Conservation (phyloP, 2,888 invertebrate genomes). For the Andrena marginata region DNA sequence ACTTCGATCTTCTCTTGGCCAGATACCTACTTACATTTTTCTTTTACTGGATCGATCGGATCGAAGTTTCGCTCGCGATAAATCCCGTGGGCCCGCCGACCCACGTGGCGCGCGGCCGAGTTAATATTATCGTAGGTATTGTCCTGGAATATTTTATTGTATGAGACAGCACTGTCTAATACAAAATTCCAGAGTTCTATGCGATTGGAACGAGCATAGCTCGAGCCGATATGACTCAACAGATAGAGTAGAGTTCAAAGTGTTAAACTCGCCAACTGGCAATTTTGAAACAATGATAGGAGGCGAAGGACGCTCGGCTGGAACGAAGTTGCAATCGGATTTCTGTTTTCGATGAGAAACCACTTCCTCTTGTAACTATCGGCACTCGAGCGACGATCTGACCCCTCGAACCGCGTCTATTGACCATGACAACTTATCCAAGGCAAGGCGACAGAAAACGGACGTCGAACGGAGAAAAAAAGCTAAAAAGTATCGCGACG, state of each 20-base stretch:
- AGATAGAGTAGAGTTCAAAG: background rate
- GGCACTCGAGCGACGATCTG: background rate
- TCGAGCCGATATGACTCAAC: background rate
- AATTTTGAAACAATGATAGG: constrained; percentile 5
- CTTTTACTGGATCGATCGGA: background rate
- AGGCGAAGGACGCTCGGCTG: background rate
- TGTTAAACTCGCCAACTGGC: background rate
- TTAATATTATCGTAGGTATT: too few species aligned
- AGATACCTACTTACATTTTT: background rate
- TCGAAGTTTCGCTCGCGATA: background rate
- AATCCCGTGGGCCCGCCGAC: background rate
- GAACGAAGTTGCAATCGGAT: background rate
- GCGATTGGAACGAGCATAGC: background rate
- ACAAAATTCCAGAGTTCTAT: too few species aligned
- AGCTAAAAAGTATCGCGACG: constrained; percentile 19
- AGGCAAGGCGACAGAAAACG: background rate
- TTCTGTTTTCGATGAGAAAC: background rate
- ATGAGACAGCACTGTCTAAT: background rate
- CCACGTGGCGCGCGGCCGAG: too few species aligned
- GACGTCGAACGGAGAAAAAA: constrained; percentile 3
- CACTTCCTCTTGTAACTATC: background rate
- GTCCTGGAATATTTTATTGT: too few species aligned
- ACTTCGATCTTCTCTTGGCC: too few species aligned
- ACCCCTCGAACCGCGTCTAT: constrained; percentile 25
- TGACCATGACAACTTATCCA: constrained; percentile 39